phyloP scores from a whole-genome alignment of 2,113 vertebrate genomes.

The Tetrax tetrax region DNA sequence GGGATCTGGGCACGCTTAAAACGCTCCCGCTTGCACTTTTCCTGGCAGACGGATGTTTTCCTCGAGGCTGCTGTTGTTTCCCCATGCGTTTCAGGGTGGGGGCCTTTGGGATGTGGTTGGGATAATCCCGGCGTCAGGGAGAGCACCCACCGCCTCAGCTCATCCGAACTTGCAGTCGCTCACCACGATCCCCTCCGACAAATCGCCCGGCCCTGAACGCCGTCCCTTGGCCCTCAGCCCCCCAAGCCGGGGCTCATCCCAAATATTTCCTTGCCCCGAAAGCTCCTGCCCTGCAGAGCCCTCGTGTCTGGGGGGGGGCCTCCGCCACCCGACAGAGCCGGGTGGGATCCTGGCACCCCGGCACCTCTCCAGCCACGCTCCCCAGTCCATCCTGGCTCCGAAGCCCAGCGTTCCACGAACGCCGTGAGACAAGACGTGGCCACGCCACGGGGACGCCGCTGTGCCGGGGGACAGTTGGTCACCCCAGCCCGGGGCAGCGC shows the following conservation, averaged over 20 bases:
- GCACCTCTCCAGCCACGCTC: neutral
- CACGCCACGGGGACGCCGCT: rapidly evolving
- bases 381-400: neutral
- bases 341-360: no score
- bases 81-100: neutral
- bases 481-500: rapidly evolving
- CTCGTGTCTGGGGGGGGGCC: rapidly evolving
- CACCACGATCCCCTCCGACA: rapidly evolving
- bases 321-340: neutral
- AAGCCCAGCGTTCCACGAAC: neutral
- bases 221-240: neutral
- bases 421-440: rapidly evolving
- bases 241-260: neutral
- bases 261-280: neutral
- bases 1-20: neutral
- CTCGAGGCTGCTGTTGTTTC: neutral
- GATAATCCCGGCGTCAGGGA: rapidly evolving
- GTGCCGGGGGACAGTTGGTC: rapidly evolving
- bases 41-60: neutral
- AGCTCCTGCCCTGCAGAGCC: neutral
- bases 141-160: neutral
- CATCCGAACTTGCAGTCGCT: neutral
- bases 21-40: neutral
- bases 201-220: rapidly evolving
- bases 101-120: neutral